Evolutionary conservation across 2,888 invertebrate genomes (phyloP).

Genomic region (Nebria salina): DNA sequence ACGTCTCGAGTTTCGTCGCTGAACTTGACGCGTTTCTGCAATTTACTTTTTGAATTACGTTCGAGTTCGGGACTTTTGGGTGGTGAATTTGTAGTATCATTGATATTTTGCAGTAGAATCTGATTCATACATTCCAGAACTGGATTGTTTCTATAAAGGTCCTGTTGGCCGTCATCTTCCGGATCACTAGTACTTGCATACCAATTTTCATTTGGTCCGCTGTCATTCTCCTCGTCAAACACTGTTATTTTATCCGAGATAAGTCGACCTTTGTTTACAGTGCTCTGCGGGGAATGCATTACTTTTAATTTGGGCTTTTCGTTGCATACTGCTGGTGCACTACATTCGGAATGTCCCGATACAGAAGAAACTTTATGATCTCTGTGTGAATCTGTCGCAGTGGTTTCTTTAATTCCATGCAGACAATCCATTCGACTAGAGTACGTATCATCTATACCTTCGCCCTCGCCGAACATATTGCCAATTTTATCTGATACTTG

Average conservation of each 20-base stretch:
- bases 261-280: conserved; percentile 28
- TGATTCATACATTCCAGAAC: conserved; percentile 88
- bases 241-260: conserved; percentile 63
- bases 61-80: conserved; percentile 61
- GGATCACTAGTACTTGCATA: conserved; percentile 82
- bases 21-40: conserved; percentile 60
- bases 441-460: conserved; percentile 55
- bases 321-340: not conserved
- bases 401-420: conserved; percentile 64
- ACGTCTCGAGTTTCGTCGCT: conserved; percentile 55
- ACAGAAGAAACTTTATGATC: conserved; percentile 2
- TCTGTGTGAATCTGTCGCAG: conserved; percentile 49
- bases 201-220: conserved; percentile 77
- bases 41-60: conserved; percentile 54
- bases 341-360: not conserved
- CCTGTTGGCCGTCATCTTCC: conserved; percentile 76
- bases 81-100: conserved; percentile 62
- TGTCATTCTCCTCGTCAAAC: conserved; percentile 58
- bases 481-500: conserved; percentile 69
- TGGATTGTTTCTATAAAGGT: conserved; percentile 81
- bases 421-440: conserved; percentile 68
- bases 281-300: conserved; percentile 46
- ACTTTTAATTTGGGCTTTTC: conserved; percentile 49
- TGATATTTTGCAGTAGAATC: conserved; percentile 79
- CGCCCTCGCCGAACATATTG: conserved; percentile 61